Evolutionary conservation across 2,888 invertebrate genomes (phyloP).

Genomic region (Lycaena phlaeas): DNA sequence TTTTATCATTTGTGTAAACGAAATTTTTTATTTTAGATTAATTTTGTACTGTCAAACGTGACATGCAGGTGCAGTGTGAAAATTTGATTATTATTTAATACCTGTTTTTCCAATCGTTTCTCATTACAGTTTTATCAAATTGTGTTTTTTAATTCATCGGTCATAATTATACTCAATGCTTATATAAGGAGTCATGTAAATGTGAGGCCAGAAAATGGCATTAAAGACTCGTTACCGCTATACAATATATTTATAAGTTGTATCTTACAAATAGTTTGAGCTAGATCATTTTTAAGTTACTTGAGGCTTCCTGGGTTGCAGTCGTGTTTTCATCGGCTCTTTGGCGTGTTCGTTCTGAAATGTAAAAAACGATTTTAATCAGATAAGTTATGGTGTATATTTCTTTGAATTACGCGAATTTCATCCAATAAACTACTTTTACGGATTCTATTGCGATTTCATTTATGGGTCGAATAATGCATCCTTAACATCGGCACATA

Average conservation of each 20-base stretch:
- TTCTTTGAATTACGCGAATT: too few relatives aligned
- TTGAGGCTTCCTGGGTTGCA: not conserved
- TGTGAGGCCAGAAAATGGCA: not conserved
- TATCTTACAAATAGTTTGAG: not conserved
- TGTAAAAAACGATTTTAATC: slow-evolving; percentile 8
- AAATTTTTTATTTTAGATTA: too few relatives aligned
- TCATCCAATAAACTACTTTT: too few relatives aligned
- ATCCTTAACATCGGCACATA: too few relatives aligned
- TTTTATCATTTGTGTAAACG: not conserved
- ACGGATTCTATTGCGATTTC: too few relatives aligned
- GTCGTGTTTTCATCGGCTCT: slow-evolving; percentile 1
- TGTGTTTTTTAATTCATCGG: too few relatives aligned
- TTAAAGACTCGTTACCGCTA: not conserved
- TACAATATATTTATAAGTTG: slow-evolving; percentile 10
- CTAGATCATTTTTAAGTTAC: slow-evolving; percentile 2
- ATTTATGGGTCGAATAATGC: too few relatives aligned
- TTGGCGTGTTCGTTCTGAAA: not conserved
- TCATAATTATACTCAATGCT: too few relatives aligned
- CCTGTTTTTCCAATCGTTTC: not conserved
- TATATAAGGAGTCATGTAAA: not conserved
- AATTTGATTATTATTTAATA: not conserved
- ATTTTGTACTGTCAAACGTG: too few relatives aligned
- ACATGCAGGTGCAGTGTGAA: too few relatives aligned
- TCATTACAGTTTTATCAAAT: too few relatives aligned
- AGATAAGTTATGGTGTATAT: too few relatives aligned